Conservation (phyloP, 2,888 invertebrate species). For the Nyleta sp. region DNA sequence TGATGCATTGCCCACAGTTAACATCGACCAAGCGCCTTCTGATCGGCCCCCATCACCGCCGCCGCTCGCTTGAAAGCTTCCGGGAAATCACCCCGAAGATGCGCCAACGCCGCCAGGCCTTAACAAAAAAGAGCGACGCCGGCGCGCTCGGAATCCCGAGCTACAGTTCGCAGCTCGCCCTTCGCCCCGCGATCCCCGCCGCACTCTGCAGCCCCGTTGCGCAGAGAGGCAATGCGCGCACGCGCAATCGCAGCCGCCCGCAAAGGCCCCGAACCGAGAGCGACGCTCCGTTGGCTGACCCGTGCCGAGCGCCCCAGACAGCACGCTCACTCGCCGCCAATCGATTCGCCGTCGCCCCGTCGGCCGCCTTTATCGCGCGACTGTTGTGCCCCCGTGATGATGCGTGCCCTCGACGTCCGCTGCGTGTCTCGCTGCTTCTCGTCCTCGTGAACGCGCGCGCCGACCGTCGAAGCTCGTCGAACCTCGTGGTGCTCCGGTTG, state of each 20-base stretch:
- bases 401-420: slow-evolving; percentile 23
- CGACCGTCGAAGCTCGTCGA: not conserved
- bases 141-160: no score
- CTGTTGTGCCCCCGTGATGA: slow-evolving; percentile 5
- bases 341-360: slow-evolving; percentile 25
- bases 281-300: slow-evolving; percentile 35
- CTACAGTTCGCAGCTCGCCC: no score
- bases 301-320: slow-evolving; percentile 38
- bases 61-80: no score
- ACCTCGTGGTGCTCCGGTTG: slow-evolving; percentile 61
- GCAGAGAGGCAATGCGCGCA: slow-evolving; percentile 15
- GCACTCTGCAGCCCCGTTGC: not conserved
- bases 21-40: no score
- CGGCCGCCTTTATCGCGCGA: slow-evolving; percentile 1
- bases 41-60: no score
- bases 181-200: not conserved
- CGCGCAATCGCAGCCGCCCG: slow-evolving; percentile 19
- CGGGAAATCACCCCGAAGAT: no score
- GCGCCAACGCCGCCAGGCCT: no score
- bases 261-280: slow-evolving; percentile 20
- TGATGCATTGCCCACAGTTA: no score
- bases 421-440: not conserved
- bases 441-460: slow-evolving; percentile 28
- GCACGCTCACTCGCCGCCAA: slow-evolving; percentile 30
- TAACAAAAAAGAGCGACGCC: no score